Evolutionary conservation across 2,113 vertebrate species (phyloP), one percentile per base, ranked within the genome.

Genomic region (Oryzias woworae): DNA sequence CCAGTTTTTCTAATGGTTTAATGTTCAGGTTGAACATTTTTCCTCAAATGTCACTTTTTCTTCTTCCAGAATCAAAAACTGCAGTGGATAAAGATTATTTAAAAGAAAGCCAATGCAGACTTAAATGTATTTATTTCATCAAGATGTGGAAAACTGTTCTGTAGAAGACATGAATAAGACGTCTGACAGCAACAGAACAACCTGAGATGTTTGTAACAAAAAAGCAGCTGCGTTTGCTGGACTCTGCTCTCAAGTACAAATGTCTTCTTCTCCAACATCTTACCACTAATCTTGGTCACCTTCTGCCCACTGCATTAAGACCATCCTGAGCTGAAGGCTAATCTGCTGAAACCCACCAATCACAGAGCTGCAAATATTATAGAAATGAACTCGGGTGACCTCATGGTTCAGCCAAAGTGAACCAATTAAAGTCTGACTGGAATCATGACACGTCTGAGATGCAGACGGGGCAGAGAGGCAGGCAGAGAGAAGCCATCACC

Each of bases 271-370:
- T 52, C 73, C 72, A 69, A 76, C 53, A 5, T 41, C 66, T 83
- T 82, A 78, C 13, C 62, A 14, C 74, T 85, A 84, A 87, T 87
- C 83, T 72, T n/a, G 24, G 71, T 24, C 73, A 73, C 80, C 77
- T 65, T 73, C 46, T 85, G 76, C 62, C 42, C 52, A 26, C 41
- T 44, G 57, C 51, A 16, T 23, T 78, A 59, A 79, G 46, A 70
- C 77, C 26, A 28, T 28, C 26, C 26, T 28, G 26, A 6, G 58
- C 6, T 57, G 51, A 59, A 54, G 62, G 65, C 64, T 76, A 77
- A 79, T 82, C 75, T 62, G 66, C 41, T 23, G 0, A 56, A 58
- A 45, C 47, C 66, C 22, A 44, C 22, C n/a, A 28, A 14, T 6
- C 3, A 20, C 47, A 12, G 66, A 62, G 52, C 71, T 8, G 55